phyloP scores from a whole-genome alignment of 2,797 vertebrate genomes.

The Heterohyrax brucei region DNA sequence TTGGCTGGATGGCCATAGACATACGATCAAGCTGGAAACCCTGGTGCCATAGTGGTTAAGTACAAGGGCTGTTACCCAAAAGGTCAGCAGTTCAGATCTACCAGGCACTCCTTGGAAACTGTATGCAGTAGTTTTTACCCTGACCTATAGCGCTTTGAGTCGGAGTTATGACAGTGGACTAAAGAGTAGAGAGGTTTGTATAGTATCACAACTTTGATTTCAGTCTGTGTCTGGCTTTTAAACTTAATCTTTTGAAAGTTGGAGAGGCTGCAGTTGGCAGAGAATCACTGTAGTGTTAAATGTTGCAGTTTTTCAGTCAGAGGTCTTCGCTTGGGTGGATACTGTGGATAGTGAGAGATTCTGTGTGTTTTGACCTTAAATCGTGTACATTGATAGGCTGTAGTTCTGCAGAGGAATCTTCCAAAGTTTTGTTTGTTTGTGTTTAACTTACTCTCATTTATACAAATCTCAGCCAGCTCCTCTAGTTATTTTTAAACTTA shows the following conservation, averaged over 20 bases:
- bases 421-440: background rate
- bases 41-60: too few relatives aligned
- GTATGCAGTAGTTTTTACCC: too few relatives aligned
- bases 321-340: conserved; percentile 13
- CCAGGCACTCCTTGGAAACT: too few relatives aligned
- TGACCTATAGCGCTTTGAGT: too few relatives aligned
- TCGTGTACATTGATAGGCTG: background rate
- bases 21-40: too few relatives aligned
- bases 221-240: conserved; percentile 56
- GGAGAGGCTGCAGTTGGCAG: conserved; percentile 21
- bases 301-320: conserved; percentile 30
- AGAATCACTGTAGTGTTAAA: conserved; percentile 51
- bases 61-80: too few relatives aligned
- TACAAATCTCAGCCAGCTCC: conserved; percentile 57
- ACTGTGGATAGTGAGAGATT: conserved; percentile 12
- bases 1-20: too few relatives aligned
- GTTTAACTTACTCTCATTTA: conserved; percentile 17
- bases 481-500: conserved; percentile 74
- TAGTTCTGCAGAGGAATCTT: conserved; percentile 32
- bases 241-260: conserved; percentile 53
- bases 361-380: conserved; percentile 23
- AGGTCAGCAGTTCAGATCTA: too few relatives aligned
- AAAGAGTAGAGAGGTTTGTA: conserved; percentile 23
- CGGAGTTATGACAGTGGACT: background rate
- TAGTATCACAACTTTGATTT: conserved; percentile 6